Conservation (phyloP, 2,888 invertebrate species). For the Ferrisia virgata region DNA sequence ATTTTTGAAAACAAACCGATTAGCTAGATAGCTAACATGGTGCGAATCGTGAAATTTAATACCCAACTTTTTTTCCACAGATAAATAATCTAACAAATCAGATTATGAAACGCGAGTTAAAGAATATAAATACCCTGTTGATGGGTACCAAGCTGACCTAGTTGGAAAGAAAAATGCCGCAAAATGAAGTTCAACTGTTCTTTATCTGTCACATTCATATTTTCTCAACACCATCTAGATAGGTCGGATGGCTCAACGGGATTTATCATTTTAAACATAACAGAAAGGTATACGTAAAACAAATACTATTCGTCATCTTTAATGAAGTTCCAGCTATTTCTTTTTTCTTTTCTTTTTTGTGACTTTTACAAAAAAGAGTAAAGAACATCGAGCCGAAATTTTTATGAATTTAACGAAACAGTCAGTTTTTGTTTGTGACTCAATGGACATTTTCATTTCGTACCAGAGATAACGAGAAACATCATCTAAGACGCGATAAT, state of each 20-base stretch:
- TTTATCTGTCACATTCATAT: background rate
- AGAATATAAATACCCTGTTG: background rate
- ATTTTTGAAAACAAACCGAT: no score
- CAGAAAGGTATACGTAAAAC: background rate
- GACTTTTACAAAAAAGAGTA: background rate
- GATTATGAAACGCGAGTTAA: background rate
- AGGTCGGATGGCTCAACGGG: background rate
- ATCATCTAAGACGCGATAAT: background rate
- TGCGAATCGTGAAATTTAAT: background rate
- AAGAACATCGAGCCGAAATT: background rate
- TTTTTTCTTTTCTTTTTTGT: background rate
- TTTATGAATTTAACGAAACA: background rate
- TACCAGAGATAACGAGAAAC: background rate
- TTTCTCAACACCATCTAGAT: background rate
- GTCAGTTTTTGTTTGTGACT: background rate
- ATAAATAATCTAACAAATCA: background rate
- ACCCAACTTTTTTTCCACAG: background rate
- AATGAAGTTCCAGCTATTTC: background rate
- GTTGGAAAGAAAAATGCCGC: background rate
- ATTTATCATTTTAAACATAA: background rate
- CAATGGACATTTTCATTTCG: background rate
- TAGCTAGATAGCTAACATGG: no score
- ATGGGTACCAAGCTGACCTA: conserved; percentile 3
- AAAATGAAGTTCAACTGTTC: background rate
- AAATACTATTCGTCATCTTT: background rate